Base-by-base conservation (phyloP, 1,140 invertebrate genomes). In the Scaptomyza montana region DNA sequence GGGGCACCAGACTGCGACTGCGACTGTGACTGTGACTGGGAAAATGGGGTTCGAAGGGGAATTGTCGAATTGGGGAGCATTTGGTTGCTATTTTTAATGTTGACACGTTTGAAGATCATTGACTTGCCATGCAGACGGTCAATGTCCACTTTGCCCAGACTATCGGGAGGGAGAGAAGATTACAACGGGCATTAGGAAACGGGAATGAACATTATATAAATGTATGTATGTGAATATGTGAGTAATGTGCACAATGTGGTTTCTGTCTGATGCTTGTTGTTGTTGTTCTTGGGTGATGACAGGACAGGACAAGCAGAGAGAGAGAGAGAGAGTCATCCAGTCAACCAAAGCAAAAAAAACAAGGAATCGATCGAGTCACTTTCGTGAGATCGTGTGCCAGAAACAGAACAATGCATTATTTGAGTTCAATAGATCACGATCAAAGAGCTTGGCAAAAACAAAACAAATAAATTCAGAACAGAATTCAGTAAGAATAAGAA, bases 101-200 rank as follows among this genome's bases (percentile, higher is more conserved):
- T 86, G 82, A 86, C 82, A 87, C 82, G 82, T 87, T 87, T 82
- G 76, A 87, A 87, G 82, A 86, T 86, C 82, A 85, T 86, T 86
- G 82, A 86, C 82, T 86, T 62, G 80, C 63, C 66, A 61, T 57
- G 78, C 82, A 87, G 82, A 86, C 81, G 81, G 82, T 86, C 81
- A 86, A 86, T 86, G 81, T 86, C 82, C 81, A 86, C 60, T 77
- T 85, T 49, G 63, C 55, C 63, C 69, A 72, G 55, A 72, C 55
- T 30, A 36, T 2, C 2, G 33, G 33, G 0, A 9, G 8, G 33
- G 33, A 9, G 33, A 36, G 7, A 36, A 30, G 55, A 65, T 53
- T 49, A 59, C 30, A 25, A 46, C 28, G 19, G 47, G 47, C 46
- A 62, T 28, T 47, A 46, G 53, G 54, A 12, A 57, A 36, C 45